Evolutionary conservation across 1,140 invertebrate genomes (phyloP).

Genomic region (Drosophila watanabei): DNA sequence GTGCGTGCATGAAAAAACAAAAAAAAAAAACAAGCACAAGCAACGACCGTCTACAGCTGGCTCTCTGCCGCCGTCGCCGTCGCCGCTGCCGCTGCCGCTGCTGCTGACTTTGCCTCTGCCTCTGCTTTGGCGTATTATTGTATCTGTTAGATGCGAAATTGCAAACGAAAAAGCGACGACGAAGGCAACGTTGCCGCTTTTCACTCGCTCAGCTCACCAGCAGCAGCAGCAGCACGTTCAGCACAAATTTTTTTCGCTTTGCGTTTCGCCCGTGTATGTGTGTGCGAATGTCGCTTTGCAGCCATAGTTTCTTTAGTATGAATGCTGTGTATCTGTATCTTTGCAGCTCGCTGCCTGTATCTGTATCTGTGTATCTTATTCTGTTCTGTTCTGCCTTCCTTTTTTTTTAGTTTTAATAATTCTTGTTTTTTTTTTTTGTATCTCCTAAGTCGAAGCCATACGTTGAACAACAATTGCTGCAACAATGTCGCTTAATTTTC

Average conservation of each 20-base stretch:
- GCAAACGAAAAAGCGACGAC: slow-evolving; percentile 47
- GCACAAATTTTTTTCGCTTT: slow-evolving; percentile 49
- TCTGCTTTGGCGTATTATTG: slow-evolving; percentile 46
- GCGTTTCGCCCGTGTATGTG: slow-evolving; percentile 17
- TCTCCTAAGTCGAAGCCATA: slow-evolving; percentile 52
- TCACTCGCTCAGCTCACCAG: slow-evolving; percentile 33
- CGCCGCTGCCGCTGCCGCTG: background rate
- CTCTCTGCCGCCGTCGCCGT: slow-evolving; percentile 18
- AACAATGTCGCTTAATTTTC: slow-evolving; percentile 71
- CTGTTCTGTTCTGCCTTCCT: slow-evolving; percentile 20
- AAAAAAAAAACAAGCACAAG: slow-evolving; percentile 68
- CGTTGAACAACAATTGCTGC: slow-evolving; percentile 48
- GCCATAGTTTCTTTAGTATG: slow-evolving; percentile 28
- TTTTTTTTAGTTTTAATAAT: slow-evolving; percentile 5
- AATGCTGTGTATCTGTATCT: slow-evolving; percentile 56
- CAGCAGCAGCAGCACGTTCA: slow-evolving; percentile 26
- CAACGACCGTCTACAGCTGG: slow-evolving; percentile 69
- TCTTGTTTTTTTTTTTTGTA: slow-evolving; percentile 3
- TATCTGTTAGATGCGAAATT: slow-evolving; percentile 70
- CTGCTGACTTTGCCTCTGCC: background rate
- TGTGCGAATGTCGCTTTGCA: slow-evolving; percentile 47
- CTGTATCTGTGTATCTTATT: slow-evolving; percentile 12
- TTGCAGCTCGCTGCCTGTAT: slow-evolving; percentile 37
- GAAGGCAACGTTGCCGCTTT: slow-evolving; percentile 63
- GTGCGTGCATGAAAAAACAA: slow-evolving; percentile 48